A percentile compares a stretch with the other conserved stretches of the same genome.
phyloP scores from a whole-genome alignment of 2,888 invertebrate genomes.

The Trichopoda pennipes region DNA sequence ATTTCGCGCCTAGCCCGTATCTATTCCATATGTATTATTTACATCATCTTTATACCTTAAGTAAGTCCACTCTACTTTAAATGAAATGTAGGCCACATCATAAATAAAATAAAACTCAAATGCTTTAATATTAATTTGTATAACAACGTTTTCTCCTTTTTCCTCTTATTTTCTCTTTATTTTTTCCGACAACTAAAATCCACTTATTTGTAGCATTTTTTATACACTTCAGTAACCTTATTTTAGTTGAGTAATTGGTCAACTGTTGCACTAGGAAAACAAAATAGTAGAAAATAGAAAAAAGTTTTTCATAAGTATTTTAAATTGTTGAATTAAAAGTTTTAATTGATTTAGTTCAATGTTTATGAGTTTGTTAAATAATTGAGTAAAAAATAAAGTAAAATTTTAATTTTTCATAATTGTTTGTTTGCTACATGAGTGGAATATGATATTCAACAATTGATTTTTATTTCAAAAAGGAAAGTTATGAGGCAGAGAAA shows the following conservation, averaged over 20 bases:
- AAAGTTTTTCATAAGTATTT: conserved; percentile 22
- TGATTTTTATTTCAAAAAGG: not conserved
- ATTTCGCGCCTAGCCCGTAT: no score
- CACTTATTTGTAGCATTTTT: conserved; percentile 28
- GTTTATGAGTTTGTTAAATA: conserved; percentile 34
- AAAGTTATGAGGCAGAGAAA: not conserved
- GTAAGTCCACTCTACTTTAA: no score
- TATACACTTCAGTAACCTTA: conserved; percentile 27
- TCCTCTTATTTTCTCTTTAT: not conserved
- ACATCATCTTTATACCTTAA: no score
- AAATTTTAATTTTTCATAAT: conserved; percentile 2
- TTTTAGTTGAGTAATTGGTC: conserved; percentile 29
- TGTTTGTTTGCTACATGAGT: not conserved
- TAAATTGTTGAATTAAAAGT: conserved; percentile 43
- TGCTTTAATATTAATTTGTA: no score
- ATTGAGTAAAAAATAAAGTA: conserved; percentile 28
- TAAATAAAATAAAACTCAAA: no score
- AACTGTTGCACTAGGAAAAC: conserved; percentile 12
- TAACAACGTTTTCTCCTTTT: not conserved
- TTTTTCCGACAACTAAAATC: not conserved
- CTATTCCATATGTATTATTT: no score
- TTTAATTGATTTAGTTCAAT: conserved; percentile 60
- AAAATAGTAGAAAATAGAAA: conserved; percentile 3
- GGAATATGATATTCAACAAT: not conserved
- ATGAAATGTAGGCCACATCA: no score